Evolutionary conservation across 2,113 vertebrate genomes (phyloP).

Genomic region (Oceanites oceanicus): DNA sequence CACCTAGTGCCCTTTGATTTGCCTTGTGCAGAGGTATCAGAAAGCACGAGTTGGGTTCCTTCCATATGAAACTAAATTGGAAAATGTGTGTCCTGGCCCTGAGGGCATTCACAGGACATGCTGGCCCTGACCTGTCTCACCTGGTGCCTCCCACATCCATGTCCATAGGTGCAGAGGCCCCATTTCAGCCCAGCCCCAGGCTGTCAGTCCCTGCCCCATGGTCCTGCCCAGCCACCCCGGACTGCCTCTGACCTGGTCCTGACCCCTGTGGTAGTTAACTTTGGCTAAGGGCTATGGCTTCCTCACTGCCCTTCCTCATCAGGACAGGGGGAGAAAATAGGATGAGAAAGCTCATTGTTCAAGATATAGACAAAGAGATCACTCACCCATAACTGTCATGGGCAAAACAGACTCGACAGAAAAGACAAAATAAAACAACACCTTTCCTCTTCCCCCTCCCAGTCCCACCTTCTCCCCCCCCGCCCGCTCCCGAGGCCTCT

Average conservation of each 20-base stretch:
- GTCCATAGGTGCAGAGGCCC: background rate
- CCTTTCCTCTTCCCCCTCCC: background rate
- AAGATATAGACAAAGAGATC: background rate
- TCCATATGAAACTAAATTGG: background rate
- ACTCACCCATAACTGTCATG: background rate
- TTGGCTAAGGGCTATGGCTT: background rate
- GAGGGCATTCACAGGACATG: background rate
- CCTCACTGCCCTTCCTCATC: background rate
- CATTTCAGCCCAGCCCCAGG: background rate
- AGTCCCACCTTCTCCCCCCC: fast-evolving
- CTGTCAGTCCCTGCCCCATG: background rate
- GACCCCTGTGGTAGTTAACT: background rate
- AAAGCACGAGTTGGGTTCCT: background rate
- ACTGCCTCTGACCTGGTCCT: background rate
- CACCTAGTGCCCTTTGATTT: background rate
- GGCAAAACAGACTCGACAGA: background rate
- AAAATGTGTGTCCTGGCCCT: background rate
- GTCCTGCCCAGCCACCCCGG: background rate
- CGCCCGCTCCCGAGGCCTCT: fast-evolving
- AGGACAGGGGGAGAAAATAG: background rate
- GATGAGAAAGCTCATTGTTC: background rate
- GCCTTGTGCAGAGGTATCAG: background rate
- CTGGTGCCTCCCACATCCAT: background rate
- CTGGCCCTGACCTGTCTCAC: background rate
- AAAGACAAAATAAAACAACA: background rate